A percentile compares a stretch with the other conserved stretches of the same genome.
Evolutionary conservation across 2,888 invertebrate species (phyloP).

Genomic region (Xiphydria camelus): DNA sequence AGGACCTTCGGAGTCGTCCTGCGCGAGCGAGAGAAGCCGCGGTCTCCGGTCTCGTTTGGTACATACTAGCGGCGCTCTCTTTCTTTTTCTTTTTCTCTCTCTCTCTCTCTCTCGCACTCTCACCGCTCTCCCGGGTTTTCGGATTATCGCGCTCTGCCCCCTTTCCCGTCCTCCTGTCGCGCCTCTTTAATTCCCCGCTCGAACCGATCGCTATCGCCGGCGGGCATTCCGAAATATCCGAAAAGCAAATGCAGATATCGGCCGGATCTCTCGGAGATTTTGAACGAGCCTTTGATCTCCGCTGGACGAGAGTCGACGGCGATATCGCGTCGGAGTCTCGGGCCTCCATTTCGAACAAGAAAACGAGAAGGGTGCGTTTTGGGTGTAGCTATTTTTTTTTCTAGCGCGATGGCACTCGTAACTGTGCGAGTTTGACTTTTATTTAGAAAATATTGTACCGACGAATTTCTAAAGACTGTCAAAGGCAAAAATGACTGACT

Average conservation of each 20-base stretch:
- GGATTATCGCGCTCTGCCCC: slow-evolving; percentile 12
- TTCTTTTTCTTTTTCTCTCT: not conserved
- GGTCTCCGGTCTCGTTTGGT: slow-evolving; percentile 41
- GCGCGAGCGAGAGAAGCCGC: slow-evolving; percentile 31
- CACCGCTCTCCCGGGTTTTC: slow-evolving; percentile 12
- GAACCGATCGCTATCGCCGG: slow-evolving; percentile 36
- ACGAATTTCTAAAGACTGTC: too few species aligned
- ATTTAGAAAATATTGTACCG: too few species aligned
- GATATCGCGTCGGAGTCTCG: not conserved
- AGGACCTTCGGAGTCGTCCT: slow-evolving; percentile 33
- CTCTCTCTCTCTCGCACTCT: slow-evolving; percentile 1
- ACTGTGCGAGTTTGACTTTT: too few species aligned
- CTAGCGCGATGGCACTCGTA: too few species aligned
- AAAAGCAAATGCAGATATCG: slow-evolving; percentile 27
- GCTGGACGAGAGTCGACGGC: not conserved
- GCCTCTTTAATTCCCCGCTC: slow-evolving; percentile 16
- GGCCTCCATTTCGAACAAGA: too few species aligned
- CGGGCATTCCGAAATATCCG: slow-evolving; percentile 34
- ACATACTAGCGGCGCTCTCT: slow-evolving; percentile 23
- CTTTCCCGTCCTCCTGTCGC: slow-evolving; percentile 9
- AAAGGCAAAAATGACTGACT: too few species aligned
- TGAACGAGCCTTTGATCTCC: not conserved
- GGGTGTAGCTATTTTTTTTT: too few species aligned
- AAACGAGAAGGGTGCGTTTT: too few species aligned
- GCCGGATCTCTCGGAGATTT: not conserved